Conservation (phyloP, 2,888 invertebrate species). For the Thereva nobilitata region DNA sequence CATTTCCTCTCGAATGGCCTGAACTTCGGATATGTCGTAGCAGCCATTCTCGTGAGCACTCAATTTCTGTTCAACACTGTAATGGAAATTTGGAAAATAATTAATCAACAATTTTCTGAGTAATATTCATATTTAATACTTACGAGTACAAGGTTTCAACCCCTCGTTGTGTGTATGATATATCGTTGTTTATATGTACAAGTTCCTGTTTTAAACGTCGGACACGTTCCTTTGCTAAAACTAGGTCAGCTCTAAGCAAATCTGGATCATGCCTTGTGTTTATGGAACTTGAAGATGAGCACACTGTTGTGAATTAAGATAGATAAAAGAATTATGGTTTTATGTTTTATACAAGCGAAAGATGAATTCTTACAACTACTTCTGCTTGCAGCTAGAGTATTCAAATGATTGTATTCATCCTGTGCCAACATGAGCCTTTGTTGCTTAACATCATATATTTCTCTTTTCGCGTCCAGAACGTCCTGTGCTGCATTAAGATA, state of each 20-base stretch:
- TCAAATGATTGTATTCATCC: constrained; percentile 93
- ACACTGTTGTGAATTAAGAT: constrained; percentile 64
- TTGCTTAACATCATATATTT: constrained; percentile 94
- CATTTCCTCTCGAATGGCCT: constrained; percentile 93
- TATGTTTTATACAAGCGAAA: not conserved
- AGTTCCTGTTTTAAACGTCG: constrained; percentile 86
- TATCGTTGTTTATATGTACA: constrained; percentile 88
- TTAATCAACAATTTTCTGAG: not conserved
- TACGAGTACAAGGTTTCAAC: constrained; percentile 81
- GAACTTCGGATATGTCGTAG: constrained; percentile 91
- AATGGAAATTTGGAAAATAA: constrained; percentile 24
- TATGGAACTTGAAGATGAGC: constrained; percentile 84
- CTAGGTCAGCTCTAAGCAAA: constrained; percentile 87
- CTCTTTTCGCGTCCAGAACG: constrained; percentile 94
- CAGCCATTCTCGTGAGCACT: constrained; percentile 81
- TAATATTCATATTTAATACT: constrained; percentile 4
- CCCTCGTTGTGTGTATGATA: constrained; percentile 88
- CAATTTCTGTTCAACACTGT: constrained; percentile 87
- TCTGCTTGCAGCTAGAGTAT: constrained; percentile 85
- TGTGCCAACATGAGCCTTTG: constrained; percentile 91
- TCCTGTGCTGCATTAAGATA: constrained; percentile 95
- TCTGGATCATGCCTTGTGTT: constrained; percentile 95
- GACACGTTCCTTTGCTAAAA: constrained; percentile 85
- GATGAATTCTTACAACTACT: constrained; percentile 78
- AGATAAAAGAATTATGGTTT: constrained; percentile 36